phyloP scores from a whole-genome alignment of 2,113 vertebrate genomes.

The Alaudala cheleensis region DNA sequence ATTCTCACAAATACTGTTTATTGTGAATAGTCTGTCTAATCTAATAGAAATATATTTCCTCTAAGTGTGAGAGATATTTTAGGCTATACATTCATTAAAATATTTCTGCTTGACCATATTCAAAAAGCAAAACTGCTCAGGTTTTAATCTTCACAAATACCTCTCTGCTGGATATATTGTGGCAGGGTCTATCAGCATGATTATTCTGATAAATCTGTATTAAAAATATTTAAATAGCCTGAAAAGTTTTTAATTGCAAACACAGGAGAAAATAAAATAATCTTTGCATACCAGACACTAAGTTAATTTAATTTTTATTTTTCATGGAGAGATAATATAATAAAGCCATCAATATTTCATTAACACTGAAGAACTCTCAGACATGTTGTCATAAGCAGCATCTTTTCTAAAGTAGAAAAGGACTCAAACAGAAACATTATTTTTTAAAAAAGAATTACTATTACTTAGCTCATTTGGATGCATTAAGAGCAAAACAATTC shows the following conservation, averaged over 20 bases:
- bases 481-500: not conserved
- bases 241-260: not conserved
- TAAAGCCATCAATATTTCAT: not conserved
- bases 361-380: not conserved
- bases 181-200: not conserved
- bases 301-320: not conserved
- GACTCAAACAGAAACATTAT: too few relatives aligned
- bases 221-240: not conserved
- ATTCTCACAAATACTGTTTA: not conserved
- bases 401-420: not conserved
- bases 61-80: not conserved
- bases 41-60: not conserved
- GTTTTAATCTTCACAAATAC: not conserved
- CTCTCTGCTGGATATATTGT: not conserved
- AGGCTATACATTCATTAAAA: not conserved
- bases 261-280: not conserved
- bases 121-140: not conserved
- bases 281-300: not conserved
- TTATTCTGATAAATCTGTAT: not conserved
- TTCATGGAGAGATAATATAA: not conserved
- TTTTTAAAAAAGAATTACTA: not conserved
- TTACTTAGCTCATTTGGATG: not conserved
- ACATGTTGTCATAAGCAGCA: not conserved
- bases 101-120: not conserved
- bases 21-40: not conserved